Evolutionary conservation across 2,113 vertebrate species (phyloP), one percentile per base, ranked within the genome.

Genomic region (Zapornia atra): DNA sequence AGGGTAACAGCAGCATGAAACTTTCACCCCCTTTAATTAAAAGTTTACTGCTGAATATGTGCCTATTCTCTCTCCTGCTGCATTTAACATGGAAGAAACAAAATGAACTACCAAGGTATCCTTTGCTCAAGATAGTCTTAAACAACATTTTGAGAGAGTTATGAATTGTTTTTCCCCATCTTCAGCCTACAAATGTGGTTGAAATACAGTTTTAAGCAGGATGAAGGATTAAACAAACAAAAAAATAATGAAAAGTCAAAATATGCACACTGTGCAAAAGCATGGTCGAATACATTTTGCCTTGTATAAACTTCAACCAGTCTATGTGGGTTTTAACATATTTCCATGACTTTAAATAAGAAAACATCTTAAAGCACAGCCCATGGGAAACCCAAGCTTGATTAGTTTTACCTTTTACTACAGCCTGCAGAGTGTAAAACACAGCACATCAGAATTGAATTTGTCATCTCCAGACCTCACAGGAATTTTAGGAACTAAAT

Each of bases 381-480:
- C 97, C 98, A 97, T 96, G 98, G 98, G 98, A 98, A 98, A 98
- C 98, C 94, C 96, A 97, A 98, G 96, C 98, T 98, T 98, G 98
- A 98, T 98, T 98, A 98, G 97, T 98, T 98, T 98, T 98, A 96
- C 97, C 97, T 98, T 98, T 98, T 97, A 98, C 97, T 98, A 90
- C 76, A 98, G 98, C 94, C 98, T 98, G 98, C 94, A 97, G 98
- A 98, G 97, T 98, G 98, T 98, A 98, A 98, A 98, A 98, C 97
- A 97, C 97, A 97, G 98, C 97, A 98, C 97, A 98, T 98, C 97
- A 98, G 98, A 98, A 98, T 98, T 98, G 98, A 98, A 98, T 98
- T 98, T 98, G 98, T 98, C 98, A 98, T 98, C 96, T 98, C 97
- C 96, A 98, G 98, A 98, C 98, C 98, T 98, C 98, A 98, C 98